Conservation (phyloP, 2,888 invertebrate species). For the Apantesis nais region DNA sequence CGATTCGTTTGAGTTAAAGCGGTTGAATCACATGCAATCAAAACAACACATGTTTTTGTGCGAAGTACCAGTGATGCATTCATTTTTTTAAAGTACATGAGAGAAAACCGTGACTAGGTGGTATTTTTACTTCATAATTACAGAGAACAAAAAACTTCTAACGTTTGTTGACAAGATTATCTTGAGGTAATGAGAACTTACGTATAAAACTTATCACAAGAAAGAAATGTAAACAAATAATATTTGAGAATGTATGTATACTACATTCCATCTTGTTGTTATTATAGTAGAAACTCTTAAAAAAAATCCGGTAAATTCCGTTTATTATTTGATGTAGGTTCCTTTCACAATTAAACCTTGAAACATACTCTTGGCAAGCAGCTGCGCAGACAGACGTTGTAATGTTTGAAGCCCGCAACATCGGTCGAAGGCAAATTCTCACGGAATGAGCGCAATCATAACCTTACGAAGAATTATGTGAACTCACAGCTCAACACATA, state of each 20-base stretch:
- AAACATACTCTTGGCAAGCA: conserved; percentile 65
- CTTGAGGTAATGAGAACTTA: neutral
- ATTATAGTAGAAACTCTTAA: neutral
- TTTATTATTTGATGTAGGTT: conserved; percentile 49
- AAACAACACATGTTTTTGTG: conserved; percentile 59
- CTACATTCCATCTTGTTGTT: neutral
- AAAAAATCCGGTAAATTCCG: conserved; percentile 32
- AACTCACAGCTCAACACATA: conserved; percentile 34
- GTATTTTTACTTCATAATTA: neutral
- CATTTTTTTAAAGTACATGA: conserved; percentile 5
- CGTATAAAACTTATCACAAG: neutral
- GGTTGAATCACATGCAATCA: conserved; percentile 59
- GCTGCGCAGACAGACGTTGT: conserved; percentile 56
- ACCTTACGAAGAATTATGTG: conserved; percentile 56
- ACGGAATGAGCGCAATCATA: conserved; percentile 69
- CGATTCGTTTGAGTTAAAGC: conserved; percentile 53
- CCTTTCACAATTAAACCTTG: conserved; percentile 77
- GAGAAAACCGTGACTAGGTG: neutral
- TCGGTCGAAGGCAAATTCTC: conserved; percentile 68
- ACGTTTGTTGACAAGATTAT: neutral
- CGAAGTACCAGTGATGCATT: conserved; percentile 70
- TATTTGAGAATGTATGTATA: conserved; percentile 6
- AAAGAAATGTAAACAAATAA: conserved; percentile 18
- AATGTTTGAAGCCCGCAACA: conserved; percentile 49
- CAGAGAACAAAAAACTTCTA: neutral